Base-by-base conservation (phyloP, 1,140 invertebrate species). In the Platyura marginata region DNA sequence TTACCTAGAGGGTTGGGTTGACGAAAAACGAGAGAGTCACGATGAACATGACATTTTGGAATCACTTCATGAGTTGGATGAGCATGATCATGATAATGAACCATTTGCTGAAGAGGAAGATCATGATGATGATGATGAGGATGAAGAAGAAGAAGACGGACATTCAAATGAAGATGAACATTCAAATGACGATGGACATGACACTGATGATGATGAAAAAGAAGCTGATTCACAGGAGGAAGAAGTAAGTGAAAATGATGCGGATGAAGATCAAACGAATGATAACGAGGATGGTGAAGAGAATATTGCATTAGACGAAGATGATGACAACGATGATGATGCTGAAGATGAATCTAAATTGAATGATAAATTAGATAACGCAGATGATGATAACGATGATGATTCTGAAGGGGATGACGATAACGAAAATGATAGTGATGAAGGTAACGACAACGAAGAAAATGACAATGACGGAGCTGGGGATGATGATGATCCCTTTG, bases 1-100 rank as follows among this genome's bases (percentile, higher is more conserved):
- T 51, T 68, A 78, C 34, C 75, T 85, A 45, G 75, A 81, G 55
- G 79, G 79, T 10, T 84, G 79, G 79, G 68, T 82, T n/a, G 81
- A 84, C 49, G 76, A 81, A 51, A 57, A 63, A 45, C 56, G 66
- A 11, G 63, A 63, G 42, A 64, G 69, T 45, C 65, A 72, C 42
- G 64, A 66, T 42, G 66, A 69, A 46, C 69, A 73, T 52, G 65
- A 66, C 51, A 56, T 61, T 15, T 51, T 68, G 21, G 62, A 66
- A 45, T 40, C 37, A 16, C 44, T 50, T 29, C 48, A 54, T 21
- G 51, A 59, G 48, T 46, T 46, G 19, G 48, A 46, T 15, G 51
- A 52, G 15, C 47, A 55, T 18, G 47, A 50, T 35, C 44, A 51
- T n/a, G 48, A 47, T 39, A 42, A 52, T 2, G 44, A 47, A 3